These are phyloP conservation scores for Pterobdella sp. DNA, from an alignment of 2,888 invertebrate genomes.

Conservation along the genomic window DNA sequence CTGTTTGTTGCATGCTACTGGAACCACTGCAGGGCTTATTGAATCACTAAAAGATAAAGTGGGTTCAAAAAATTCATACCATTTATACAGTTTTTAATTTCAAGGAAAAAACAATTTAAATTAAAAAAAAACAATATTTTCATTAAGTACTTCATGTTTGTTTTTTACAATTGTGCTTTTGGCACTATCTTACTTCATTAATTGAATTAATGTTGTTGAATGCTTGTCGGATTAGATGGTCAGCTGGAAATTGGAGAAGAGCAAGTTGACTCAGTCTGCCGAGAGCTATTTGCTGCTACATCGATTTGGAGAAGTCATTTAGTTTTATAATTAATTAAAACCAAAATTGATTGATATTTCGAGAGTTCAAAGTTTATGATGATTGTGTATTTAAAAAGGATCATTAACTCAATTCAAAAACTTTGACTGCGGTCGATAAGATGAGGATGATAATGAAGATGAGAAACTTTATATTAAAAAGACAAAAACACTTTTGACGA, in stretches of 20 bases:
- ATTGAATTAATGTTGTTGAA: neutral
- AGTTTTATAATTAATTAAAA: neutral
- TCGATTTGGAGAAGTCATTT: conserved; percentile 73
- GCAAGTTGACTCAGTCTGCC: conserved; percentile 71
- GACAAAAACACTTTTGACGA: too few species aligned
- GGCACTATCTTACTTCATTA: neutral
- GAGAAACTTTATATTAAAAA: too few species aligned
- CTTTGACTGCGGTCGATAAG: too few species aligned
- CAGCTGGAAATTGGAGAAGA: conserved; percentile 70
- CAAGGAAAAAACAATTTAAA: too few species aligned
- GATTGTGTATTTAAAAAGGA: too few species aligned
- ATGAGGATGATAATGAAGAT: too few species aligned
- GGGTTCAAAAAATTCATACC: conserved; percentile 24
- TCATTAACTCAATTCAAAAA: too few species aligned
- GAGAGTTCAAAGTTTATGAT: neutral
- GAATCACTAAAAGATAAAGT: conserved; percentile 77
- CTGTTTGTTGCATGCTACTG: conserved; percentile 77
- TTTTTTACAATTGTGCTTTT: neutral
- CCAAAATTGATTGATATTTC: neutral
- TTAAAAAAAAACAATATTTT: too few species aligned
- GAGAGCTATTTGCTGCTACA: conserved; percentile 80
- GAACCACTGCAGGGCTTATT: conserved; percentile 73
- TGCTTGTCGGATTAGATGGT: conserved; percentile 59
- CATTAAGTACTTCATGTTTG: too few species aligned
- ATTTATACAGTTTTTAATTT: too few species aligned